Conservation (phyloP, 2,888 invertebrate genomes). For the Drosophila hamatofila region DNA sequence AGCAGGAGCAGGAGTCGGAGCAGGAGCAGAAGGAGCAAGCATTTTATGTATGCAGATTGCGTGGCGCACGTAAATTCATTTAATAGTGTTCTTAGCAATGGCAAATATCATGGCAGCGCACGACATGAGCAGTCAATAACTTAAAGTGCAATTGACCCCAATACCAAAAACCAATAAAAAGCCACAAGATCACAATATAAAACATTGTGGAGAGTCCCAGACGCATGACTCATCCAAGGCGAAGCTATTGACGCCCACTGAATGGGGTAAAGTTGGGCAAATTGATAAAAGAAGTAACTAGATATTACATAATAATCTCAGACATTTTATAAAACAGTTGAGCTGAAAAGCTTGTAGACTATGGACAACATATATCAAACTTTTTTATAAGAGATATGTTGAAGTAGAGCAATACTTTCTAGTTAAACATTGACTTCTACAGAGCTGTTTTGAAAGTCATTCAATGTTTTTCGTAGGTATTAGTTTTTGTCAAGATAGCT, state of each 20-base stretch:
- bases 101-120: conserved; percentile 38
- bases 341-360: too few relatives aligned
- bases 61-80: conserved; percentile 77
- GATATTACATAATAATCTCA: background rate
- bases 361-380: too few relatives aligned
- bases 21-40: background rate
- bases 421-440: background rate
- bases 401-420: background rate
- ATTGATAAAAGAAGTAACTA: too few relatives aligned
- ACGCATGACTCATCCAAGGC: conserved; percentile 3
- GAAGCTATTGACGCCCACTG: too few relatives aligned
- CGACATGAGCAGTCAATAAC: conserved; percentile 47
- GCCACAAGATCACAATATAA: conserved; percentile 8
- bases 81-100: conserved; percentile 67
- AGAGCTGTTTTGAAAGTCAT: background rate
- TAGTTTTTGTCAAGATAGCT: background rate
- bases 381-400: background rate
- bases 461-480: background rate
- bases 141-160: conserved; percentile 57
- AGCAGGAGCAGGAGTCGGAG: background rate
- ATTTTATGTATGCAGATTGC: conserved; percentile 78
- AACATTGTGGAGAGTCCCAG: background rate
- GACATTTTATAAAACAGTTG: background rate
- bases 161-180: conserved; percentile 45
- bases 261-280: too few relatives aligned